Conservation (phyloP, 2,797 vertebrate species). For the Sebastes variabilis region DNA sequence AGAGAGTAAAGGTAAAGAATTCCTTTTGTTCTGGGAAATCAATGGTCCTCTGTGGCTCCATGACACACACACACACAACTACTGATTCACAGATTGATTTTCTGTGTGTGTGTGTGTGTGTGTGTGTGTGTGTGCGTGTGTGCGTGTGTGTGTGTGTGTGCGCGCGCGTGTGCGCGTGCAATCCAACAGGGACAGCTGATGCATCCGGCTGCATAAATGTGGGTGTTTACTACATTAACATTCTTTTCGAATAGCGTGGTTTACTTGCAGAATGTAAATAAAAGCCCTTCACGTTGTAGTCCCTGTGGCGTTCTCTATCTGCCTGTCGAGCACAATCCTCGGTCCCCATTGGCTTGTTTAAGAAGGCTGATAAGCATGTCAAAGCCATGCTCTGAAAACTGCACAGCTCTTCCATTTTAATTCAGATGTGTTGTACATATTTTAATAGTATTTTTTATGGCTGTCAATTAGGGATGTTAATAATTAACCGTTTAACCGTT, state of each 20-base stretch:
- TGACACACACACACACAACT: conserved; percentile 36
- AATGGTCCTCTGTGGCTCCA: conserved; percentile 40
- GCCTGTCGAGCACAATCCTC: conserved; percentile 34
- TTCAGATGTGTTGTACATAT: background rate
- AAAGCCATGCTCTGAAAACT: conserved; percentile 2
- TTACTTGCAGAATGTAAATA: conserved; percentile 27
- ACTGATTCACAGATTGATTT: conserved; percentile 65
- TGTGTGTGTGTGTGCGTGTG: background rate
- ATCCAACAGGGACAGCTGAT: conserved; percentile 18
- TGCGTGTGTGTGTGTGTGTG: background rate
- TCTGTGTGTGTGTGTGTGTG: background rate
- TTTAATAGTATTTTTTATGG: background rate
- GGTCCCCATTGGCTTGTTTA: conserved; percentile 29
- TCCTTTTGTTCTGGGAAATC: conserved; percentile 68
- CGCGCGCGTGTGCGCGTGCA: background rate
- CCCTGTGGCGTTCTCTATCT: conserved; percentile 21
- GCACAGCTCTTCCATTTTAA: background rate
- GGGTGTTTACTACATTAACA: conserved; percentile 44
- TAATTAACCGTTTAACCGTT: too few relatives aligned
- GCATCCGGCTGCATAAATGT: conserved; percentile 21
- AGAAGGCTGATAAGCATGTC: conserved; percentile 29
- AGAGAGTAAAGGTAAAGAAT: conserved; percentile 45
- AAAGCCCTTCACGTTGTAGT: conserved; percentile 31
- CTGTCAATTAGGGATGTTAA: too few relatives aligned
- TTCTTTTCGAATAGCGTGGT: conserved; percentile 27